Evolutionary conservation across 2,888 invertebrate species (phyloP), one percentile per base, ranked within the genome.

Genomic region (Coremacera marginata): DNA sequence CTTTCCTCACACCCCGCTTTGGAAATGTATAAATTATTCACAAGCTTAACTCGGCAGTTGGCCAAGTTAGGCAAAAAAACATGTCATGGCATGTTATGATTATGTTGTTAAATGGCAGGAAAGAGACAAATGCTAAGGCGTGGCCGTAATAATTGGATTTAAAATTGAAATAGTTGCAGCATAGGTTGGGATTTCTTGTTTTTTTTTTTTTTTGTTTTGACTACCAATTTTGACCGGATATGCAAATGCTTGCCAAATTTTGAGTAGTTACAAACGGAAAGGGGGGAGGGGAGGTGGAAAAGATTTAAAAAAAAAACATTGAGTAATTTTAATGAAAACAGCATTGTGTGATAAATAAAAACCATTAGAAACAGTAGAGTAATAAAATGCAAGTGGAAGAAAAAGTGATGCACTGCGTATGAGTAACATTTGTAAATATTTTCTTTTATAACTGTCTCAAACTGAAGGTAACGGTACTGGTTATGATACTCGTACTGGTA

Each of bases 21-120:
- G 11, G 14, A 11, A 44, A 11, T 44, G 14, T 11, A 11, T 44
- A 44, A 22, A 60, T 9, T 44, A 44, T 65, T 27, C 37, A 34
- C 31, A 19, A 37, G 8, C 37, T 16, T 3, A 19, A 22, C 67
- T 67, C 8, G 67, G 67, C 67, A 67, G 37, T 19, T 34, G 49
- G 67, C 67, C 67, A 67, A 67, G 67, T 67, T 67, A 67, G 44
- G 5, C 3, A 34, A 37, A 44, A 37, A 44, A 44, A 19, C 25
- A 31, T 9, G n/a, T 27, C 14, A 16, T 14, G 34, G 63, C 44
- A 37, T 22, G 57, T 44, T 44, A 14, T 60, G 14, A 25, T 60
- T 60, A 60, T 60, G 60, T 16, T 14, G 27, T 60, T 25, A 22
- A 5, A 19, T 16, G 16, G 16, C 22, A 14, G n/a, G 14, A 52